Evolutionary conservation across 35 echinoderm and acorn worm genomes (phyloP), one percentile per base, ranked within the genome.

Genomic region (Heliocidaris tuberculata): DNA sequence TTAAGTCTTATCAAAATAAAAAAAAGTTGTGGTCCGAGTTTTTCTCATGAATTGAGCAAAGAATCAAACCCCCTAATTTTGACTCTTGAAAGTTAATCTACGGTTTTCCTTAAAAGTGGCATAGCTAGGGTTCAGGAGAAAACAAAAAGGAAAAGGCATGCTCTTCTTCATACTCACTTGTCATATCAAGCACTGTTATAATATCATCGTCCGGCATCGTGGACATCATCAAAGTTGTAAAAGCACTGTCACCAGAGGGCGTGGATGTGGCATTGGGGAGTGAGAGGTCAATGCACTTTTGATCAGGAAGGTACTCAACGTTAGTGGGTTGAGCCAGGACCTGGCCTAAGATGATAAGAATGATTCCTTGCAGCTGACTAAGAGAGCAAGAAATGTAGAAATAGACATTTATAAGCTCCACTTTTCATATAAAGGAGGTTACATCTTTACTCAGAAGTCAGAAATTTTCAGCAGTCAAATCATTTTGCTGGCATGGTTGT

Each of bases 301-400:
- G 96, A 85, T 93, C 92, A 17, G 97, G 96, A 6, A 92, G 94
- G 10, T 95, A 87, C 2, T 91, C 90, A 29, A 96, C 89, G 15
- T 94, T 86, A 59, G 96, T 24, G 12, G 94, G 95, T 48, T 94
- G 56, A 11, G 97, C 96, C 7, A 93, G 27, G 86, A 88, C 94
- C 91, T 98, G 97, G 31, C 94, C 97, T 50, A 98, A 86, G 47
- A 98, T 48, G 12, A 98, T 98, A 24, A 98, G 93, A 50, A 98
- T 96, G 27, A 98, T 98, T 89, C 97, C 97, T 71, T 98, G 96
- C 31, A 98, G 85, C 95, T 98, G 97, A 27, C 96, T 96, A 48
- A 78, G 88, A 78, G 88, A 94, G 21, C n/a, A 92, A 93, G 65
- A 56, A 93, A 42, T 19, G 29, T 89, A 56, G 48, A 17, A 59